Evolutionary conservation across 2,113 vertebrate genomes (phyloP), one percentile per base, ranked within the genome.

Genomic region (Raja brachyura): DNA sequence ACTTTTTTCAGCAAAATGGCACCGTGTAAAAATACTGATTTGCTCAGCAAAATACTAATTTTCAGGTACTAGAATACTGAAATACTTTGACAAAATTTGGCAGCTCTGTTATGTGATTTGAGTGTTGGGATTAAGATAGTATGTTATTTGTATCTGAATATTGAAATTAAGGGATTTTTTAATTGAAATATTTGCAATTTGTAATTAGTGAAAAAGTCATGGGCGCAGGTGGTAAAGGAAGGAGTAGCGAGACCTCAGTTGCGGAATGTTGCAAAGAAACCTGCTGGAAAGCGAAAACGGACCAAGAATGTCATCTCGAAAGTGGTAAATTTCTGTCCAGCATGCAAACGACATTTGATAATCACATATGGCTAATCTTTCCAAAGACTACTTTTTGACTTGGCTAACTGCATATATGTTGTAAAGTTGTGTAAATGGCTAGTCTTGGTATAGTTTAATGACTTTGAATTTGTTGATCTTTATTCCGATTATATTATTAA

Each of bases 151-250:
- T 8, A 63, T 18, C 13, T 63, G 59, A n/a, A 31, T 14, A 31
- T 88, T 88, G 59, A 31, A n/a, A 2, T 13, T 86, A n/a, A 0
- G 31, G 61, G 11, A 70, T 25, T 1, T 22, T 56, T 31, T 83
- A 39, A 20, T 28, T 93, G 77, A 4, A 25, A 70, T 54, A 90
- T 92, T 22, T 94, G 0, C 56, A 93, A 93, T 93, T 4, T 31
- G 54, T 93, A 94, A 94, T 73, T 28, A 98, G 98, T 96, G 93
- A 85, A 94, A 66, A 96, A 93, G 93, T 96, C 97, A 75, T 98
- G 96, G 96, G 97, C 97, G 56, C 96, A 98, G 61, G 95, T 97
- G 93, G 98, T 98, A 77, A 98, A 97, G 95, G 95, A 95, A 93
- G 98, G 98, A 10, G 94, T 96, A 93, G 93, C 94, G 33, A 97